Base-by-base conservation (phyloP, 2,888 invertebrate species). In the Sycophila texana region DNA sequence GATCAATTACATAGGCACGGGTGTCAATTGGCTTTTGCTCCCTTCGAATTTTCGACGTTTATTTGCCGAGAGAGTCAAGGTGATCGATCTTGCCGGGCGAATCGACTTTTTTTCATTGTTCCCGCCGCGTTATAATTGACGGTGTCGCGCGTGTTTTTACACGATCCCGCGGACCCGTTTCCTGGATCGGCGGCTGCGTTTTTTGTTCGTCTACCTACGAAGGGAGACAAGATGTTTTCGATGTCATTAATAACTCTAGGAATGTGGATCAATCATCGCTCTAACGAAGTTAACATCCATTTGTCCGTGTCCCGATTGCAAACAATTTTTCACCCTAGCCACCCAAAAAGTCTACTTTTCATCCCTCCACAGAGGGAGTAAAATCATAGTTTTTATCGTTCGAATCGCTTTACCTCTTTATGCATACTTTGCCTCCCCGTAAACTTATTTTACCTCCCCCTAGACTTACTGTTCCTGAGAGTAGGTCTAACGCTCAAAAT, bases 211-310 rank as follows among this genome's bases (percentile, higher is more conserved):
- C 20, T 49, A 5, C 2, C 3, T 0, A 1, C 7, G n/a, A 5
- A 53, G 13, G 10, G 51, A 67, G 51, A 67, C 49, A n/a, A 58
- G 39, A 4, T 63, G 49, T 77, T 47, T 63, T 49, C 77, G 20
- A 55, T 71, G 65, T 76, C 68, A 70, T 71, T 71, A 77, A 77
- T 77, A 77, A 71, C 58, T 57, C 16, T 77, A 61, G 65, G 49
- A 71, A 77, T 51, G 51, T 22, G 58, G 55, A 77, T 65, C 71
- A 66, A 77, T 77, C 65, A 75, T 67, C 61, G 26, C 30, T 68
- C 18, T 53, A 55, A 67, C 10, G 49, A 55, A 49, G 57, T 53
- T 26, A 55, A 12, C 22, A 18, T 30, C 65, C 47, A 14, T n/a
- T 75, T 58, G 39, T n/a, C 51, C 51, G 67, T 14, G 18, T 47